Conservation (phyloP, 2,113 vertebrate genomes). For the Mastomys natalensis region DNA sequence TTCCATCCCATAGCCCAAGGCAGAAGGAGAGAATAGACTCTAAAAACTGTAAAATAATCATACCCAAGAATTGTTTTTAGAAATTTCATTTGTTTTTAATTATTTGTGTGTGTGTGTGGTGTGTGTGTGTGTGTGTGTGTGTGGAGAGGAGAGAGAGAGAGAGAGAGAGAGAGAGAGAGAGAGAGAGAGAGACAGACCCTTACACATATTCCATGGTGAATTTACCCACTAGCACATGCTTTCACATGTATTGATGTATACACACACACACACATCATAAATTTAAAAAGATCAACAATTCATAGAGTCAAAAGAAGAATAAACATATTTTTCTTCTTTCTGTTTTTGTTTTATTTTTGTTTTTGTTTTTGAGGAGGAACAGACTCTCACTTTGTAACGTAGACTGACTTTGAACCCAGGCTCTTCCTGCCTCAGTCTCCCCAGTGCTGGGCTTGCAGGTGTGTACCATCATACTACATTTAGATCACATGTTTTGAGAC, state of each 20-base stretch:
- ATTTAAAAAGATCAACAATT: not conserved
- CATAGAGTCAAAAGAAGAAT: not conserved
- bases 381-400: no score
- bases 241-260: not conserved
- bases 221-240: not conserved
- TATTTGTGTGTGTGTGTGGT: not conserved
- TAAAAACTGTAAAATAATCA: not conserved
- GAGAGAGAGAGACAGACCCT: no score
- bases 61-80: not conserved
- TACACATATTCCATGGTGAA: not conserved
- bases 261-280: not conserved
- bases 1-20: not conserved
- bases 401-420: not conserved
- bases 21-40: not conserved
- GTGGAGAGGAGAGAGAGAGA: not conserved
- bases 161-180: no score
- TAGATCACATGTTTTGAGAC: not conserved
- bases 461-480: no score
- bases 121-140: not conserved
- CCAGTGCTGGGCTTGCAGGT: not conserved
- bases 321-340: not conserved
- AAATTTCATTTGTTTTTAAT: not conserved
- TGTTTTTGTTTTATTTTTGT: not conserved
- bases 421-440: not conserved
- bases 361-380: not conserved